Percentiles rank a stretch among this genome's conserved stretches.
These are phyloP conservation scores for Cyprinodon variegatus DNA, from an alignment of 2,113 vertebrate genomes.

Conservation along the genomic window DNA sequence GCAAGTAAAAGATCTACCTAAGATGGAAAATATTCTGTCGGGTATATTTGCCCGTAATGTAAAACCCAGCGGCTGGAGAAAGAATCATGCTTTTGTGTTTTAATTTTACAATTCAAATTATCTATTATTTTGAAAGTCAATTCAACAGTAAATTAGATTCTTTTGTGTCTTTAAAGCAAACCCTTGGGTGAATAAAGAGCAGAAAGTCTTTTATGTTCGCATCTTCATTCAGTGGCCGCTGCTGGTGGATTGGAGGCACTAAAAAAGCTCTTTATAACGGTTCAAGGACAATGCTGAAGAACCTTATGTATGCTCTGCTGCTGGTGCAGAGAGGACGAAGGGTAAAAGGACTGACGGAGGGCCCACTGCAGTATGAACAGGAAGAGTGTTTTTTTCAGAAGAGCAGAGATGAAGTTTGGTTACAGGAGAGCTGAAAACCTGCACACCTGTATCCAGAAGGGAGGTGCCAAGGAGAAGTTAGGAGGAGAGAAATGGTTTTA, in stretches of 20 bases:
- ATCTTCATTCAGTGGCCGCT: conserved; percentile 40
- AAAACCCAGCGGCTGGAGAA: background rate
- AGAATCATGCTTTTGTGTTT: background rate
- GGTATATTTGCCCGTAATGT: conserved; percentile 9
- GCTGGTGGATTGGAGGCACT: conserved; percentile 35
- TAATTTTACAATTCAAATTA: conserved; percentile 39
- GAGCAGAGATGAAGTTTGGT: conserved; percentile 62
- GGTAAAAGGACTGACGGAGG: conserved; percentile 61
- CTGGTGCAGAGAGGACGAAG: conserved; percentile 43
- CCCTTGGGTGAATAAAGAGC: conserved; percentile 29
- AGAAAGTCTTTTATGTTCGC: conserved; percentile 27
- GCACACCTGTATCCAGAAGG: conserved; percentile 50
- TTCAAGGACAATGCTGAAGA: conserved; percentile 68
- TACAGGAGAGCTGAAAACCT: conserved; percentile 67
- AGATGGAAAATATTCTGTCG: conserved; percentile 12
- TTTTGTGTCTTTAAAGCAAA: conserved; percentile 30
- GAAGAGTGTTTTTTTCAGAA: conserved; percentile 67
- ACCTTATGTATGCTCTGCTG: conserved; percentile 57
- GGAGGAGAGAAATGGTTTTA: conserved; percentile 32
- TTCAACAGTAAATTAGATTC: conserved; percentile 30
- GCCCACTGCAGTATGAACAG: conserved; percentile 50
- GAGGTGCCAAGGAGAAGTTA: conserved; percentile 65
- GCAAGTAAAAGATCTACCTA: conserved; percentile 7
- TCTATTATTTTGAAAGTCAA: conserved; percentile 25
- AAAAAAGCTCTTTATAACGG: conserved; percentile 52